Base-by-base conservation (phyloP, 2,888 invertebrate genomes). In the Cephus spinipes region DNA sequence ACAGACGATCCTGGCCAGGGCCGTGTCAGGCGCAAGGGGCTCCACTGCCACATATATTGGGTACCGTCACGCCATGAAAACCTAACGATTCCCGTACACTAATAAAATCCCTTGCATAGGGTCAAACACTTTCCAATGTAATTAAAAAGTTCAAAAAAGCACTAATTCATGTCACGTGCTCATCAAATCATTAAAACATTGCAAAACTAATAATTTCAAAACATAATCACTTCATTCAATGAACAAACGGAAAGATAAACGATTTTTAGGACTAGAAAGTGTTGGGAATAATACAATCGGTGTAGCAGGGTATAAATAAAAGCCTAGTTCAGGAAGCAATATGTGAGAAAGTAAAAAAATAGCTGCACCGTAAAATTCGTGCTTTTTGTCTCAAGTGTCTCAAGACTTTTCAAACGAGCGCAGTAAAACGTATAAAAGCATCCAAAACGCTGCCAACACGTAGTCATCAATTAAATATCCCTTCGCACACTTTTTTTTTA, bases 1-100 rank as follows among this genome's bases (percentile, higher is more conserved):
- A 90, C 89, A 88, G 90, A 91, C 86, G 83, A 83, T 83, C 79
- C 82, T 81, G 73, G 85, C 23, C 91, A 92, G 91, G 89, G 87
- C 87, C 87, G 92, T 92, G 91, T 23, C 89, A 91, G 91, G 90
- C 91, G 90, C 89, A 84, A 87, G 85, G 85, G 88, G 87, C 89
- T 91, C 90, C 90, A 89, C 89, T 31, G 71, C 71, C 55, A 55
- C 6, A 55, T 23, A 55, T 55, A 55, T 23, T 1, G 55, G 23
- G 23, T 55, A 55, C 23, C 55, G 55, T 55, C 55, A 55, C 23
- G 23, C 55, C 55, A 55, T 55, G 55, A 55, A 23, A 55, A 55
- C 9, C 55, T 55, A 55, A 55, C 55, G 23, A 55, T 55, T 55
- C 55, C 55, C 55, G 23, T 55, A 55, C 55, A 55, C 23, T 23